Base-by-base conservation (phyloP, 2,888 invertebrate species). In the Automeris io region DNA sequence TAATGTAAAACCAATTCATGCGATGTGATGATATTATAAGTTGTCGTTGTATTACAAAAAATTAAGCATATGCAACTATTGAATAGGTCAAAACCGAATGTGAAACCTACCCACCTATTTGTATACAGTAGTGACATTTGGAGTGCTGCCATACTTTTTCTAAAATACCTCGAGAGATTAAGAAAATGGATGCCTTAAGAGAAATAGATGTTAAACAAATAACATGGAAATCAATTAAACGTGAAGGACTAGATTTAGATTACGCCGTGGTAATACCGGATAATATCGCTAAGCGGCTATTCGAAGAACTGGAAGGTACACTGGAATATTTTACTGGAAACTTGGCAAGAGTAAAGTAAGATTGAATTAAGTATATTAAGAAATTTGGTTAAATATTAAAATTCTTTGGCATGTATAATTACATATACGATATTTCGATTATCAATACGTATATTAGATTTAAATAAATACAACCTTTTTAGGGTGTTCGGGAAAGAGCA, bases 401-500 rank as follows among this genome's bases (percentile, higher is more conserved):
- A 5, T 19, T 19, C 3, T 19, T 19, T 5, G 19, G 19, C 4
- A 19, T n/a, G n/a, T n/a, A n/a, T n/a, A n/a, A n/a, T n/a, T n/a
- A n/a, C n/a, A n/a, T n/a, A n/a, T n/a, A n/a, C n/a, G n/a, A n/a
- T n/a, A n/a, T n/a, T n/a, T n/a, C n/a, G n/a, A 2, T 25, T 3
- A 2, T 7, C 7, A 7, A 12, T 12, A 6, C 11, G 5, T 26
- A 12, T 9, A 2, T 26, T 6, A 12, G 7, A 5, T 11, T 33
- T 5, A 1, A 18, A 7, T 2, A 8, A 29, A 11, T 13, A 6
- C 21, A 29, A 35, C 22, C 39, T 5, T 52, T 65, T 70, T 45
- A 88, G 89, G 53, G 88, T 93, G 1, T 92, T 90, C 61, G 92
- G 92, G 7, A 91, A 91, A 73, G 88, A 89, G 71, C 88, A 91